phyloP scores from a whole-genome alignment of 2,888 invertebrate genomes.

The Diabrotica balteata region DNA sequence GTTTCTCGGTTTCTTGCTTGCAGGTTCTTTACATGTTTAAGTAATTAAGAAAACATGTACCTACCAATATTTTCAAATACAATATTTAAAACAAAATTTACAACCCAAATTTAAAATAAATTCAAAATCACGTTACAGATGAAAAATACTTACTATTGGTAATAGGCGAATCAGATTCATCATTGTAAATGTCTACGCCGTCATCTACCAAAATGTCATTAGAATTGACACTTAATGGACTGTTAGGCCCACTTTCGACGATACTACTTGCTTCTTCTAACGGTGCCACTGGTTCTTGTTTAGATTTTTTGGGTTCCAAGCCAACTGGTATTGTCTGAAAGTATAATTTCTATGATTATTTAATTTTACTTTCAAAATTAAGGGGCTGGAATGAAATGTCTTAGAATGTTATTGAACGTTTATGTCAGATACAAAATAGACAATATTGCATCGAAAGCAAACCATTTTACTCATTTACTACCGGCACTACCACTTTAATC shows the following conservation, averaged over 20 bases:
- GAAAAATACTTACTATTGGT: slow-evolving; percentile 52
- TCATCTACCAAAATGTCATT: slow-evolving; percentile 52
- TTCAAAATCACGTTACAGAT: not conserved
- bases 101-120: slow-evolving; percentile 10
- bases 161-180: slow-evolving; percentile 54
- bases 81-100: no score
- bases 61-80: no score
- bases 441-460: no score
- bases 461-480: no score
- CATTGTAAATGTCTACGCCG: slow-evolving; percentile 51
- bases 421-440: no score
- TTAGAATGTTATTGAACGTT: no score
- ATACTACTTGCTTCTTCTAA: slow-evolving; percentile 25
- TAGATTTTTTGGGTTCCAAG: slow-evolving; percentile 48
- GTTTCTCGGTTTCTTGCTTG: no score
- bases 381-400: no score
- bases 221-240: slow-evolving; percentile 60
- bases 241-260: slow-evolving; percentile 60
- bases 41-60: no score
- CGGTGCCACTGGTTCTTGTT: slow-evolving; percentile 42
- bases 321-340: slow-evolving; percentile 59
- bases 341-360: slow-evolving; percentile 31
- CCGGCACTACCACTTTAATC: no score
- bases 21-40: no score
- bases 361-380: not conserved